phyloP scores from a whole-genome alignment of 2,888 invertebrate genomes.

The Abrostola tripartita region DNA sequence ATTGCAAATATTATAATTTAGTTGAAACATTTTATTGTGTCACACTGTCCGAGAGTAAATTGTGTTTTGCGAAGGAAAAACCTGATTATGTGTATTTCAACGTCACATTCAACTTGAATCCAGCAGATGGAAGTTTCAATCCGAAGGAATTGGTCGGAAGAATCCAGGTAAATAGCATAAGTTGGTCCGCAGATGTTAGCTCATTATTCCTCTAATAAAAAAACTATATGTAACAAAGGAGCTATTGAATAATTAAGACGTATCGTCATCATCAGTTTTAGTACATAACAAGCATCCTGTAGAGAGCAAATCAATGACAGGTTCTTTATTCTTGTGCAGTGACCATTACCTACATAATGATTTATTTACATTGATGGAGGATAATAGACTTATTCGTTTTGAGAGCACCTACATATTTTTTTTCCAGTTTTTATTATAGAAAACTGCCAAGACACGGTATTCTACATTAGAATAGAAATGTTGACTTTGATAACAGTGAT shows the following conservation, averaged over 20 bases:
- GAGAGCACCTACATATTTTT: no score
- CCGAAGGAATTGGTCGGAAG: conserved; percentile 77
- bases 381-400: background rate
- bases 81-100: conserved; percentile 81
- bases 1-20: conserved; percentile 82
- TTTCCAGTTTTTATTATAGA: no score
- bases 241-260: conserved; percentile 49
- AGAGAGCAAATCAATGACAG: conserved; percentile 23
- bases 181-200: conserved; percentile 18
- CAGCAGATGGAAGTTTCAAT: conserved; percentile 79
- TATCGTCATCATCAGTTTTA: conserved; percentile 52
- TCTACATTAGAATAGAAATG: no score
- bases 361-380: background rate
- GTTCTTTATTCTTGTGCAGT: conserved; percentile 13
- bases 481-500: no score
- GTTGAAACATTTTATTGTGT: conserved; percentile 87
- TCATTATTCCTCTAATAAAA: conserved; percentile 18
- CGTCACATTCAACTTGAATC: conserved; percentile 81
- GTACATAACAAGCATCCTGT: conserved; percentile 27
- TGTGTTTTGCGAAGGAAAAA: conserved; percentile 71
- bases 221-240: conserved; percentile 55
- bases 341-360: background rate
- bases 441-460: no score
- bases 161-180: conserved; percentile 77
- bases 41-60: conserved; percentile 81